phyloP scores from a whole-genome alignment of 2,888 invertebrate genomes.

The Rhamphomyia laevipes region DNA sequence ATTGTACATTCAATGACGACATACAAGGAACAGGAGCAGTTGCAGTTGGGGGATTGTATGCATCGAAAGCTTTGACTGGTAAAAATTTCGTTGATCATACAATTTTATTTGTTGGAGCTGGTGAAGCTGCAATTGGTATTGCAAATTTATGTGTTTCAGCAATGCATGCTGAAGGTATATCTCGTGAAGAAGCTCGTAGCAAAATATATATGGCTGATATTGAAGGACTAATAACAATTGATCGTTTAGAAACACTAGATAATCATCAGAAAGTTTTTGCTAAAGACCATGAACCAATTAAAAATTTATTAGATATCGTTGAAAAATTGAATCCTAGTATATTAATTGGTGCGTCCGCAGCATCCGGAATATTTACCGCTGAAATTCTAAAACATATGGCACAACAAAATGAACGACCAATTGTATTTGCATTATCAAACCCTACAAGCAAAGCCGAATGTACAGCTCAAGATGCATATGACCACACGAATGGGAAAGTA shows the following conservation, averaged over 20 bases:
- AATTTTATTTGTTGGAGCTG: slow-evolving; percentile 92
- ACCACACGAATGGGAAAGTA: slow-evolving; percentile 56
- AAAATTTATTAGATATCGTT: slow-evolving; percentile 71
- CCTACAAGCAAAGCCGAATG: slow-evolving; percentile 93
- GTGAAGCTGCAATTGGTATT: slow-evolving; percentile 93
- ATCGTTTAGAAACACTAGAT: slow-evolving; percentile 66
- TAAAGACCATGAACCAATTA: slow-evolving; percentile 60
- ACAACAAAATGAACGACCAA: slow-evolving; percentile 63
- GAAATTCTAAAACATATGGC: slow-evolving; percentile 74
- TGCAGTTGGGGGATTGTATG: slow-evolving; percentile 85
- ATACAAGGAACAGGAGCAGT: slow-evolving; percentile 97
- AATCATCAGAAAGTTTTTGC: slow-evolving; percentile 78
- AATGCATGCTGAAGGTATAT: slow-evolving; percentile 74
- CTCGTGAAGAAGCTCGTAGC: slow-evolving; percentile 59
- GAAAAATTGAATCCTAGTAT: slow-evolving; percentile 59
- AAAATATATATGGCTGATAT: slow-evolving; percentile 95
- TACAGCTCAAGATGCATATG: slow-evolving; percentile 81
- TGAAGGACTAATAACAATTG: slow-evolving; percentile 81
- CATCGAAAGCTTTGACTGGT: slow-evolving; percentile 73
- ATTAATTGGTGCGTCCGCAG: slow-evolving; percentile 70
- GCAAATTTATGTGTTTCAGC: slow-evolving; percentile 86
- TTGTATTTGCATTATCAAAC: slow-evolving; percentile 90
- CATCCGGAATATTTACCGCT: slow-evolving; percentile 79
- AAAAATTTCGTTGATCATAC: slow-evolving; percentile 71
- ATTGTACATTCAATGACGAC: slow-evolving; percentile 98